phyloP scores from a whole-genome alignment of 2,888 invertebrate species.

The Ophonus ardosiacus region DNA sequence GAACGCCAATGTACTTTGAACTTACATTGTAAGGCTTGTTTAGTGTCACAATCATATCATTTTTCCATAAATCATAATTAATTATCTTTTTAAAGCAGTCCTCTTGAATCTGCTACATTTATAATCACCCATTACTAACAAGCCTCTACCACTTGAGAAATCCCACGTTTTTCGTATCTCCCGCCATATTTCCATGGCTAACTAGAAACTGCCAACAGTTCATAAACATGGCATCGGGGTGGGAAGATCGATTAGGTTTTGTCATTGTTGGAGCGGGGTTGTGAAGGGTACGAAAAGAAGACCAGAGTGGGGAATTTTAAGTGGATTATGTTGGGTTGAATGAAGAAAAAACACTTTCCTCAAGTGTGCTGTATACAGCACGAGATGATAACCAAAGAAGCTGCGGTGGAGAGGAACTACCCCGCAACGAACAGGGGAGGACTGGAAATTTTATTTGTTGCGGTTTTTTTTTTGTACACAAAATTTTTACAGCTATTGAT shows the following conservation, averaged over 20 bases:
- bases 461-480: too few species aligned
- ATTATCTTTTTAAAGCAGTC: not conserved
- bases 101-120: conserved; percentile 14
- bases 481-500: too few species aligned
- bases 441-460: not conserved
- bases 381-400: conserved; percentile 61
- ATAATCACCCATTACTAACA: not conserved
- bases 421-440: conserved; percentile 20
- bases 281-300: not conserved
- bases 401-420: conserved; percentile 52
- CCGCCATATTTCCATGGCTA: conserved; percentile 52
- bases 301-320: conserved; percentile 64
- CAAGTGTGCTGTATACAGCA: conserved; percentile 59
- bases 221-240: conserved; percentile 33
- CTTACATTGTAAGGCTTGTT: too few species aligned
- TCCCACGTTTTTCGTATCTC: conserved; percentile 28
- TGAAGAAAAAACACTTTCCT: conserved; percentile 64
- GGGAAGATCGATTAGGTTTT: conserved; percentile 52
- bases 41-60: not conserved
- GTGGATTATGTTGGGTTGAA: conserved; percentile 64
- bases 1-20: too few species aligned
- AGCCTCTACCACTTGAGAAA: conserved; percentile 23
- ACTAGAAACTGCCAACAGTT: conserved; percentile 59
- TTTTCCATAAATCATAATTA: not conserved
- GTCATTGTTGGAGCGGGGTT: conserved; percentile 24